phyloP scores from a whole-genome alignment of 2,113 vertebrate genomes.

The Furnarius figulus region DNA sequence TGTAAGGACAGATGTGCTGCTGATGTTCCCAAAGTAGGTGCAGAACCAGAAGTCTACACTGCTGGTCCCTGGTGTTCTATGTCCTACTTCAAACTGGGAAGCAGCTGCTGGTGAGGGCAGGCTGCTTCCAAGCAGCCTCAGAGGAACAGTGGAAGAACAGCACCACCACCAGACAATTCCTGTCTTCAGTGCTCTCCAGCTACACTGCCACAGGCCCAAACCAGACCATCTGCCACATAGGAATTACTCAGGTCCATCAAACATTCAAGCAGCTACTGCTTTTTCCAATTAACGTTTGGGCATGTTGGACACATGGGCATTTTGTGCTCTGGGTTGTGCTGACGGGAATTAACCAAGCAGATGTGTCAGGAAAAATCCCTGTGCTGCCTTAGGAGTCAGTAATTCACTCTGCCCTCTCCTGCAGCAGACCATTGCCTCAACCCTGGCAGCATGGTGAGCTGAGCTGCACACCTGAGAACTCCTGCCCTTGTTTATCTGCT shows the following conservation, averaged over 20 bases:
- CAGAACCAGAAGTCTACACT: not conserved
- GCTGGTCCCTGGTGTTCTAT: not conserved
- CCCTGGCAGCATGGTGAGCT: fast-evolving
- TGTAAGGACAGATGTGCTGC: not conserved
- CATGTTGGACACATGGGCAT: fast-evolving
- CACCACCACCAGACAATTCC: not conserved
- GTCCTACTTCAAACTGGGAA: not conserved
- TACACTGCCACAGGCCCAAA: not conserved
- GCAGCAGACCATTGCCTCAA: not conserved
- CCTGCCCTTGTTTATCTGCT: not conserved
- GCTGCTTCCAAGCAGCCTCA: not conserved
- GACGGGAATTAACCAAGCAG: not conserved
- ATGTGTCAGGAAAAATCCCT: not conserved
- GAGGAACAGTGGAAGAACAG: not conserved
- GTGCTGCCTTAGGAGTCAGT: not conserved
- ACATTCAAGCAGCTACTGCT: not conserved
- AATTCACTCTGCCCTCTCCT: not conserved
- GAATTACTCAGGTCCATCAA: not conserved
- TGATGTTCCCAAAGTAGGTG: fast-evolving
- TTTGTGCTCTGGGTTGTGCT: no score
- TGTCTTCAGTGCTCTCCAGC: not conserved
- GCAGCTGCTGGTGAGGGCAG: not conserved
- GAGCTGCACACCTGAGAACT: not conserved
- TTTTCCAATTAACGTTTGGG: not conserved
- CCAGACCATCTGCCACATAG: not conserved